Evolutionary conservation across 1,140 invertebrate species (phyloP), one percentile per base, ranked within the genome.

Genomic region (Pomacea maculata): DNA sequence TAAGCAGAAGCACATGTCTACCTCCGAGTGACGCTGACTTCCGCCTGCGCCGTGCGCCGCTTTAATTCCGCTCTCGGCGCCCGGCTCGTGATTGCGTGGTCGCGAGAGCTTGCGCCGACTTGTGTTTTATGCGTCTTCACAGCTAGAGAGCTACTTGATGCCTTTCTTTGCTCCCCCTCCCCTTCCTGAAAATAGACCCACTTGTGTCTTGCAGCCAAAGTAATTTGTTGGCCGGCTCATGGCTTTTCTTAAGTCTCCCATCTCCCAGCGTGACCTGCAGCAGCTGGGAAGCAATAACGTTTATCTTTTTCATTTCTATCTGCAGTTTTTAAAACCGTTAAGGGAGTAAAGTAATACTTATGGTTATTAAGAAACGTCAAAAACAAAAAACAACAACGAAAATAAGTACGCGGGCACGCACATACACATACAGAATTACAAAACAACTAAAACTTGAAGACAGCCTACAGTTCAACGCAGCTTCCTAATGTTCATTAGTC

Each of bases 371-470:
- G 54, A 11, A 55, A 55, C 17, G 6, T 63, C 75, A 4, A 55
- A 64, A 63, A 65, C 75, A 77, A 19, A 65, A 55, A 77, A 55
- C 21, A 25, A 77, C 75, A 65, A 77, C 57, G 45, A 15, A 65
- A 55, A 65, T 61, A 76, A 52, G 25, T 57, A 76, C 54, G 15
- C 54, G 61, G 2, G 3, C 54, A 76, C 55, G 15, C 54, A 76
- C 75, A 63, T 54, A 63, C 63, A 63, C 75, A 76, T 57, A 63
- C 55, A 54, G 3, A 45, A 45, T 63, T 21, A 76, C 55, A 55
- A 8, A 71, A 71, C 70, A 5, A 5, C 15, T 4, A n/a, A 14
- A n/a, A 71, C 25, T 15, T 34, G 45, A 4, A 71, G n/a, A 71
- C 70, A 45, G 34, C 34, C 3, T 45, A 45, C 34, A 45, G 34